Percentiles rank a stretch among this genome's conserved stretches.
Evolutionary conservation across 1,140 invertebrate species (phyloP).

Genomic region (Drosophila cardini): DNA sequence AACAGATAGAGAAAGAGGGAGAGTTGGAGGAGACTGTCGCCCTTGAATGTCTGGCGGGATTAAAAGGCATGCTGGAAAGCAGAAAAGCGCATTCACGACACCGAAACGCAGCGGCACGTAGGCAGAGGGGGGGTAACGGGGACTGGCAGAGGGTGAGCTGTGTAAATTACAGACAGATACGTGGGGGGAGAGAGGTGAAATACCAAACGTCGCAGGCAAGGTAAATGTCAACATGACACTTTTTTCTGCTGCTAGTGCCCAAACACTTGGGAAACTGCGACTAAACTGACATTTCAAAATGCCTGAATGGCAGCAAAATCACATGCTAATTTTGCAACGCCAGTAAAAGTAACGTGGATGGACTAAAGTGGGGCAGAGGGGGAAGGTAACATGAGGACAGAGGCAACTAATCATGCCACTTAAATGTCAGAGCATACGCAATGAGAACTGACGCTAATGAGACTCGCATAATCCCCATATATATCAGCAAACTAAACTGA

Average conservation of each 20-base stretch:
- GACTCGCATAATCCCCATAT: conserved; percentile 54
- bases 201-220: conserved; percentile 33
- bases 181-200: conserved; percentile 14
- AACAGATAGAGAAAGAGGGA: background rate
- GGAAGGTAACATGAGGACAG: background rate
- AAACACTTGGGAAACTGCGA: conserved; percentile 33
- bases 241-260: conserved; percentile 23
- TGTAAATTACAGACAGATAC: too few species aligned
- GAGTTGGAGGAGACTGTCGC: conserved; percentile 5
- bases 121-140: background rate
- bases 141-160: too few species aligned
- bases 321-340: conserved; percentile 64
- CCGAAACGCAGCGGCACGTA: conserved; percentile 15
- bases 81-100: conserved; percentile 51
- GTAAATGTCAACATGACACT: conserved; percentile 71
- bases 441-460: conserved; percentile 76
- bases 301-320: conserved; percentile 70
- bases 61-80: conserved; percentile 31
- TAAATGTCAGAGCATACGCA: conserved; percentile 60
- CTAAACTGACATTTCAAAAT: conserved; percentile 70
- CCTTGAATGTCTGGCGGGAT: conserved; percentile 40
- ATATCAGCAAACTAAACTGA: conserved; percentile 2
- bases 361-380: background rate
- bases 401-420: conserved; percentile 67
- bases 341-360: background rate